Evolutionary conservation across 2,797 vertebrate genomes (phyloP).

Genomic region (Sorex maritimensis): DNA sequence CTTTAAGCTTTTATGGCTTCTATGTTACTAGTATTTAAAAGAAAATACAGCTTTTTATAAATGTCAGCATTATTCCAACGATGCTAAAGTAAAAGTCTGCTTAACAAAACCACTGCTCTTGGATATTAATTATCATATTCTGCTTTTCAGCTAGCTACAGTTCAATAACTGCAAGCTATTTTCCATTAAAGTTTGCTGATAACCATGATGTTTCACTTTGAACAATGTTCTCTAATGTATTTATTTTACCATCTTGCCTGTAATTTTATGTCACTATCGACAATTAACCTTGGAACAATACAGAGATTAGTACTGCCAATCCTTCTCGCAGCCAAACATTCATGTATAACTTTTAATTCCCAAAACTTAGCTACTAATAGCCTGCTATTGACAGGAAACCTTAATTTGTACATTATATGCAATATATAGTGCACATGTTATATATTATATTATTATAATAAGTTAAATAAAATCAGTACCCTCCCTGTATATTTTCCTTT

Average conservation of each 20-base stretch:
- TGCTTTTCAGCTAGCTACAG: conserved; percentile 10
- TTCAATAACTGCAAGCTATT: conserved; percentile 15
- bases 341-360: not conserved
- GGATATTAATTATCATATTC: conserved; percentile 1
- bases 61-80: not conserved
- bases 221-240: conserved; percentile 30
- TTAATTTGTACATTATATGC: not conserved
- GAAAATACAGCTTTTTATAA: not conserved
- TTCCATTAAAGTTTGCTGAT: not conserved
- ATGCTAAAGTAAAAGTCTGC: not conserved
- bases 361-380: not conserved
- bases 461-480: too few species aligned
- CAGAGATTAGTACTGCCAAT: not conserved
- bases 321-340: not conserved
- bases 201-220: not conserved
- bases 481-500: too few species aligned
- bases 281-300: not conserved
- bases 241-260: conserved; percentile 20
- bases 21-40: conserved; percentile 12
- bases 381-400: not conserved
- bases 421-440: not conserved
- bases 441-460: not conserved
- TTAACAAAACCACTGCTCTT: conserved; percentile 16
- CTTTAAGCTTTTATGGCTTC: not conserved
- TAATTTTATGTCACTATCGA: not conserved